phyloP scores from a whole-genome alignment of 2,113 vertebrate genomes.

The Gallinago media region DNA sequence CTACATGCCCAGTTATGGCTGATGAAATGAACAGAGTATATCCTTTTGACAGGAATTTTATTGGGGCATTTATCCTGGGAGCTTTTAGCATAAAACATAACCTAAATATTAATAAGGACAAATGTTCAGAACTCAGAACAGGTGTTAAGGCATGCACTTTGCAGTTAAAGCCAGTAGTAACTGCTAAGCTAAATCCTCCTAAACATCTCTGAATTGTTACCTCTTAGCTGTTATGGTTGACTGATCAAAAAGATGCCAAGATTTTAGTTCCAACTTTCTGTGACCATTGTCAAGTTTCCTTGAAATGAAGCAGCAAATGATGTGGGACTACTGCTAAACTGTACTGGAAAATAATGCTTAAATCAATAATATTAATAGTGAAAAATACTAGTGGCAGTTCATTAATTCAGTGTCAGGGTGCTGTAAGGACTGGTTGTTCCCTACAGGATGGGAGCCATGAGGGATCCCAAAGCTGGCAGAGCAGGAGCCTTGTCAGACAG shows the following conservation, averaged over 20 bases:
- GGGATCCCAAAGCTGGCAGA: not conserved
- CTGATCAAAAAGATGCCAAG: not conserved
- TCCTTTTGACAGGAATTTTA: not conserved
- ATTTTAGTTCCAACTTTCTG: not conserved
- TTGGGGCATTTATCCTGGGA: not conserved
- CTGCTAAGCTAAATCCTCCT: not conserved
- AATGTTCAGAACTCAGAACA: not conserved
- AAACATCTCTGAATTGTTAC: not conserved
- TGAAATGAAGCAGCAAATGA: not conserved
- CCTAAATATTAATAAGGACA: conserved; percentile 18
- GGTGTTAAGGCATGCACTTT: not conserved
- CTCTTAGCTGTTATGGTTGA: not conserved
- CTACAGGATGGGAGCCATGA: not conserved
- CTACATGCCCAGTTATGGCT: not conserved
- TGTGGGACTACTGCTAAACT: not conserved
- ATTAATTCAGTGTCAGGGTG: not conserved
- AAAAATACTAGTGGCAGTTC: not conserved
- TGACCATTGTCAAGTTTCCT: not conserved
- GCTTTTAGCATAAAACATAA: not conserved
- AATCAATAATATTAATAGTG: not conserved
- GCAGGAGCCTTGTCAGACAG: not conserved
- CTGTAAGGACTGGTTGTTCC: not conserved
- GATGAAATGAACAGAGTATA: not conserved
- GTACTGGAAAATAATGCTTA: not conserved
- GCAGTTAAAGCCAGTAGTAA: not conserved